phyloP scores from a whole-genome alignment of 2,888 invertebrate species.

The Esperia sulphurella region DNA sequence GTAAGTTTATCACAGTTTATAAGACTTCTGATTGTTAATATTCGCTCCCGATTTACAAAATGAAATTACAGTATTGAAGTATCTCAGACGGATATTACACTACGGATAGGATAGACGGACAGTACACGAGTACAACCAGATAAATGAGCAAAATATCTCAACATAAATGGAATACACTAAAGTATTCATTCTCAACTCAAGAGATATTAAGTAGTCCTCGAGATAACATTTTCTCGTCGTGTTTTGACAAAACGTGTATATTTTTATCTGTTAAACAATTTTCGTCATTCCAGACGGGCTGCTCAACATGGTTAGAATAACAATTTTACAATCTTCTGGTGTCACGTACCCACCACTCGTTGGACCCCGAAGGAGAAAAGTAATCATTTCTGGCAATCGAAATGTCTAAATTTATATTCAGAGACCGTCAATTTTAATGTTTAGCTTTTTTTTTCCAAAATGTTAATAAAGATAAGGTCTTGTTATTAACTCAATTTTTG shows the following conservation, averaged over 20 bases:
- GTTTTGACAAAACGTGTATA: slow-evolving; percentile 51
- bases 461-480: slow-evolving; percentile 32
- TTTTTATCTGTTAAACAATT: slow-evolving; percentile 66
- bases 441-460: slow-evolving; percentile 39
- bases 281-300: slow-evolving; percentile 65
- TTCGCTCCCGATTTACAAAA: no score
- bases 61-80: no score
- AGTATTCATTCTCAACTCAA: background rate
- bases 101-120: no score
- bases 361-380: slow-evolving; percentile 59
- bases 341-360: slow-evolving; percentile 68
- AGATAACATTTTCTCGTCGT: slow-evolving; percentile 12
- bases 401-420: slow-evolving; percentile 65
- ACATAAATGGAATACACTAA: no score
- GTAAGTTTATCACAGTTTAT: no score
- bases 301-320: slow-evolving; percentile 69
- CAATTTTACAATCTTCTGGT: slow-evolving; percentile 70
- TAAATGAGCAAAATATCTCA: no score
- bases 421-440: slow-evolving; percentile 60
- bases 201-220: background rate
- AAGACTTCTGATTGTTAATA: no score
- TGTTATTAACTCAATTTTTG: slow-evolving; percentile 18
- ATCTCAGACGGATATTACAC: no score
- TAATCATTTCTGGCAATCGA: slow-evolving; percentile 71
- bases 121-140: no score